Percentiles rank a stretch among this genome's conserved stretches.
These are phyloP conservation scores for Ciona savignyi DNA, from an alignment of 23 tunicate genomes.

Conservation along the genomic window DNA sequence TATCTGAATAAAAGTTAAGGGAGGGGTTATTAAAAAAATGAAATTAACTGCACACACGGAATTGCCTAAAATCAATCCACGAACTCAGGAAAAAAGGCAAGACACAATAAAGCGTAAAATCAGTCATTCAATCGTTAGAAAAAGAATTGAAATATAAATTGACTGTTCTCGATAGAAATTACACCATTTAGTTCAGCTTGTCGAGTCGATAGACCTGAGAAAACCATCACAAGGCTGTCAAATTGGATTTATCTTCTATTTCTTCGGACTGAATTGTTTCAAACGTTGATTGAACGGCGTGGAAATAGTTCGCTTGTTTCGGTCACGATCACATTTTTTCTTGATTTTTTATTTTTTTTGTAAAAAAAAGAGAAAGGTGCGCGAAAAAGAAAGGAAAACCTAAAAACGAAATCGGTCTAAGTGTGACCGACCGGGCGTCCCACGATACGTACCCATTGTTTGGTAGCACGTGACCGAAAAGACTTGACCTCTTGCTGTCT, in stretches of 20 bases:
- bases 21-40: neutral
- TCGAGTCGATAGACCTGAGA: no score
- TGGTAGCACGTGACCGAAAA: neutral
- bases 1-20: neutral
- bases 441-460: neutral
- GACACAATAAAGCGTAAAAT: neutral
- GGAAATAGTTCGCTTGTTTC: no score
- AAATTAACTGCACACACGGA: neutral
- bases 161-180: no score
- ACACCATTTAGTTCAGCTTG: no score
- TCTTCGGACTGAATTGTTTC: no score
- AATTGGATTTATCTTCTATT: no score
- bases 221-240: no score
- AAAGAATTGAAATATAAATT: no score
- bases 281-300: no score
- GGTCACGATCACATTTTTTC: neutral
- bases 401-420: neutral
- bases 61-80: neutral
- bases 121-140: no score
- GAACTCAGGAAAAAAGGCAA: neutral
- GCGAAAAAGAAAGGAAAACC: neutral
- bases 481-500: neutral
- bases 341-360: neutral
- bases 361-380: neutral
- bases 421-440: neutral